Base-by-base conservation (phyloP, 2,797 vertebrate genomes). In the Pseudochirops cupreus region DNA sequence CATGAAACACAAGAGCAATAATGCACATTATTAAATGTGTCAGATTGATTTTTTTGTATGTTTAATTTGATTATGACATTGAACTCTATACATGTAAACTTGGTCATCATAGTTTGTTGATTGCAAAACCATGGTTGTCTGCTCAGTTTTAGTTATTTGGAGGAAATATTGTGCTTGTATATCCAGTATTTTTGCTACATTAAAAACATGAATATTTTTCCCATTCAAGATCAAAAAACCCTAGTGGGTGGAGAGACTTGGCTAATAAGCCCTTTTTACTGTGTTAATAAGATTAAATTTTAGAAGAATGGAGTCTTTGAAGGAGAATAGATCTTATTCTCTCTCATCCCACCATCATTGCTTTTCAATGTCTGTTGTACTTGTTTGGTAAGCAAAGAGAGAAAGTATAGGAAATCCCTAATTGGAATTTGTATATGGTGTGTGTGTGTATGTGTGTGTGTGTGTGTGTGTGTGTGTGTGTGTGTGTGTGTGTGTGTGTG, bases 31-130 rank as follows among this genome's bases (percentile, higher is more conserved):
- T 95, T 97, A 95, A 95, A 91, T 91, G 62, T 0, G 0, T 93
- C 56, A 93, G 93, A 93, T 96, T 97, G 91, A 95, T 91, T 96
- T 96, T 96, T 28, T 93, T 94, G 62, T 55, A 33, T 94, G 46
- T 96, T 93, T 94, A 74, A 94, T 93, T 96, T 93, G 91, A 93
- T 74, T 94, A 12, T 96, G 95, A 94, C 89, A 92, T 67, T 95
- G 91, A 95, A 90, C 67, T 95, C 94, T 62, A 9, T 95, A 16
- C 91, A 4, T 58, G 12, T 96, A 96, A 96, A 56, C 93, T 95
- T 95, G 62, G 21, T 53, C 53, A 95, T 94, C 59, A 52, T 94
- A 91, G 62, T 82, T 94, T 93, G 5, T 62, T 93, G 62, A 10
- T 50, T 4, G 9, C 21, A 87, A 12, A 87, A 11, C 93, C 50